Conservation (phyloP, 1,140 invertebrate species). For the Macrostomum lignano region DNA sequence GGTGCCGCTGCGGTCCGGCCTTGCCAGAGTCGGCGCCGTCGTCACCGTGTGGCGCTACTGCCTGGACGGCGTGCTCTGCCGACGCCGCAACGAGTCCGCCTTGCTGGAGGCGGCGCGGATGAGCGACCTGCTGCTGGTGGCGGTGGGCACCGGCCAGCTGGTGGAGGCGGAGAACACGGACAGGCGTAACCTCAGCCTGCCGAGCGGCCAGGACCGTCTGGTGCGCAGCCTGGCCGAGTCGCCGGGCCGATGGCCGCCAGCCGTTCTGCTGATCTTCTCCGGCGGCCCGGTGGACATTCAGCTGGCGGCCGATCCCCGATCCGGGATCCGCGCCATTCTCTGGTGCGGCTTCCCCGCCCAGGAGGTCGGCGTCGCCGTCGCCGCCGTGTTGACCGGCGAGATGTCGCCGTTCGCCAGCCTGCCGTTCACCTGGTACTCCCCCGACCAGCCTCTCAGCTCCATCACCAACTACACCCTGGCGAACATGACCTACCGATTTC, state of each 20-base stretch:
- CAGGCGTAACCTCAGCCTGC: slow-evolving; percentile 8
- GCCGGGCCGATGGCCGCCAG: too few species aligned
- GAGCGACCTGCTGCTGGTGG: slow-evolving; percentile 23
- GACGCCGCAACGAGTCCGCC: too few species aligned
- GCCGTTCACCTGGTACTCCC: slow-evolving; percentile 16
- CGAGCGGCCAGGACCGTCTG: slow-evolving; percentile 9
- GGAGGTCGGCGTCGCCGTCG: slow-evolving; percentile 14
- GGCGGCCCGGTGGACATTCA: slow-evolving; percentile 16
- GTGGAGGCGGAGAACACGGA: slow-evolving; percentile 10
- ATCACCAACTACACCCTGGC: slow-evolving; percentile 21
- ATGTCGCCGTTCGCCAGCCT: slow-evolving; percentile 11
- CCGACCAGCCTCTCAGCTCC: slow-evolving; percentile 11
- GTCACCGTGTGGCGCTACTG: too few species aligned
- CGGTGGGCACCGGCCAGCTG: too few species aligned
- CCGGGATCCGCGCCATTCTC: slow-evolving; percentile 15
- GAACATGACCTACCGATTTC: slow-evolving; percentile 20
- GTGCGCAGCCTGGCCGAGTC: too few species aligned
- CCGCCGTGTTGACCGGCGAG: slow-evolving; percentile 10
- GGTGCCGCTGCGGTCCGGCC: slow-evolving; percentile 13
- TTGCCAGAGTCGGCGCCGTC: too few species aligned
- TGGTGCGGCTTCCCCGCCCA: slow-evolving; percentile 20
- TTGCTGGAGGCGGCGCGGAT: too few species aligned
- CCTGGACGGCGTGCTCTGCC: background rate
- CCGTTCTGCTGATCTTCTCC: slow-evolving; percentile 16
- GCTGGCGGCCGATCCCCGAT: slow-evolving; percentile 8